Percentiles rank a stretch among this genome's conserved stretches.
These are phyloP conservation scores for Cydia pomonella DNA, from an alignment of 1,140 invertebrate species.

Conservation along the genomic window DNA sequence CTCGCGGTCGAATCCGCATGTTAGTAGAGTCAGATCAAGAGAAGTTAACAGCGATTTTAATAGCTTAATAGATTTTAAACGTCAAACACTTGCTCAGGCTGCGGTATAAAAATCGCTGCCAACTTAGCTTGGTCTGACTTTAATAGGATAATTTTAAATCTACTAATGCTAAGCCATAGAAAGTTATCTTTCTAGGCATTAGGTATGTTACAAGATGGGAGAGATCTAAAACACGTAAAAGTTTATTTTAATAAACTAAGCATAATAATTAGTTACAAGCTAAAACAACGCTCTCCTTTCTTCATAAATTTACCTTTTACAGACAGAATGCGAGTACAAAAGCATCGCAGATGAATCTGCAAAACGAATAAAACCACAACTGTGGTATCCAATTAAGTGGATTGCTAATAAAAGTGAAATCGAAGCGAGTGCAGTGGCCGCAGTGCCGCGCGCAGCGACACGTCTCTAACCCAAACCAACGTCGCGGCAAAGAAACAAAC, in stretches of 20 bases:
- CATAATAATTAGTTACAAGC: background rate
- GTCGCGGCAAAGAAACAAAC: constrained; percentile 29
- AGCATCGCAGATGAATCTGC: constrained; percentile 66
- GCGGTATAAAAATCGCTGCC: too few species aligned
- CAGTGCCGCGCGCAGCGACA: constrained; percentile 43
- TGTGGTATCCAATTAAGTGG: constrained; percentile 78
- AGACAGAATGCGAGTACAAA: constrained; percentile 45
- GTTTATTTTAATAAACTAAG: background rate
- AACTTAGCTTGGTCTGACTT: too few species aligned
- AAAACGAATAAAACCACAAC: constrained; percentile 76
- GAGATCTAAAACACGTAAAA: background rate
- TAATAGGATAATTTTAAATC: too few species aligned
- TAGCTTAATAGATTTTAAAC: too few species aligned
- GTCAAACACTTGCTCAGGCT: too few species aligned
- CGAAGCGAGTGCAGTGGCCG: constrained; percentile 78
- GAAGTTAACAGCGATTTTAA: too few species aligned
- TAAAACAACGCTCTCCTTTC: background rate
- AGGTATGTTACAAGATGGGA: background rate
- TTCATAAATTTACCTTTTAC: constrained; percentile 10
- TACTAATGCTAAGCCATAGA: too few species aligned
- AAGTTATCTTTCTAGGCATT: too few species aligned
- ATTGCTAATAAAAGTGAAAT: constrained; percentile 81
- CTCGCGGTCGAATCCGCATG: too few species aligned
- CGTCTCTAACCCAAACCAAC: constrained; percentile 41
- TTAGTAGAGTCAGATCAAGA: too few species aligned